phyloP scores from a whole-genome alignment of 2,888 invertebrate species.

The Molorchus minor region DNA sequence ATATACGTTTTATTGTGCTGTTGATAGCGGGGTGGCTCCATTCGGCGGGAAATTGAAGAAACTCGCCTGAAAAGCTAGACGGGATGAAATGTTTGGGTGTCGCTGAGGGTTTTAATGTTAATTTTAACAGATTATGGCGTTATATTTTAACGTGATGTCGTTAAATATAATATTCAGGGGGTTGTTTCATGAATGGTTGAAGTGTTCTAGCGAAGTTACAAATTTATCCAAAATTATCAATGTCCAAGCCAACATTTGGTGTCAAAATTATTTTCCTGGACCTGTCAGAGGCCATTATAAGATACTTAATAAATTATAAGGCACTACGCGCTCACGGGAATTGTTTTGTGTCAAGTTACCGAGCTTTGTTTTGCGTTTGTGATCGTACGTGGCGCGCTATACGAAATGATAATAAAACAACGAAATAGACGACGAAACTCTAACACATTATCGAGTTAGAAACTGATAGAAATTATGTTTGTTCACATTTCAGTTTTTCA shows the following conservation, averaged over 20 bases:
- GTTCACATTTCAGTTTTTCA: no score
- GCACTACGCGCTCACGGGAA: no score
- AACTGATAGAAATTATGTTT: no score
- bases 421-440: no score
- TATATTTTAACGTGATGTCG: neutral
- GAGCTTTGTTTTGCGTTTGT: no score
- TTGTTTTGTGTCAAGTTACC: no score
- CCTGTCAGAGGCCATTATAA: neutral
- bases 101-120: slow-evolving; percentile 1
- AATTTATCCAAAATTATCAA: no score
- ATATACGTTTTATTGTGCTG: slow-evolving; percentile 8
- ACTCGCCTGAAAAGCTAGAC: neutral
- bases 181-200: neutral
- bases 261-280: neutral
- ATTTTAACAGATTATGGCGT: slow-evolving; percentile 7
- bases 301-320: neutral
- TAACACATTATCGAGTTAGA: no score
- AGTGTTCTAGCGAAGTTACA: no score
- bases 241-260: neutral
- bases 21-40: slow-evolving; percentile 2
- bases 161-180: neutral
- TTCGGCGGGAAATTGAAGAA: neutral
- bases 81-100: slow-evolving; percentile 9
- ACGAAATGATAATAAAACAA: no score
- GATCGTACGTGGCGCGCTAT: no score